phyloP scores from a whole-genome alignment of 2,888 invertebrate species.

The Sisyra nigra region DNA sequence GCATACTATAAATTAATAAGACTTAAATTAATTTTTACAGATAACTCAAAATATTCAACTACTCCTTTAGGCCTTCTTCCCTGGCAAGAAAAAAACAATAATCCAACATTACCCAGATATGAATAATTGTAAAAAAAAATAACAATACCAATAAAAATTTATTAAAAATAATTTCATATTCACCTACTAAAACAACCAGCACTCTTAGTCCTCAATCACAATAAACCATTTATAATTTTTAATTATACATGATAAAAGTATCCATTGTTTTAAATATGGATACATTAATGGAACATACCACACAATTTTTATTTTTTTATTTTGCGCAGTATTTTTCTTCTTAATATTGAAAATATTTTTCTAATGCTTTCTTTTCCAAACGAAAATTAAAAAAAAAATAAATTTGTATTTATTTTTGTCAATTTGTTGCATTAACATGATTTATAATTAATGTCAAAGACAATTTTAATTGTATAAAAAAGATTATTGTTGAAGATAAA shows the following conservation, averaged over 20 bases:
- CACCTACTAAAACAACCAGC: not conserved
- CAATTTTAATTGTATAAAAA: no score
- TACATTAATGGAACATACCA: not conserved
- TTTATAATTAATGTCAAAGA: no score
- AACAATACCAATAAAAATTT: not conserved
- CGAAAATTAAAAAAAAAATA: no score
- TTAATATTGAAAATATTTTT: no score
- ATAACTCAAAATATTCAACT: not conserved
- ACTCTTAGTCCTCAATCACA: not conserved
- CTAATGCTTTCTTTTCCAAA: no score
- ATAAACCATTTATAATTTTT: not conserved
- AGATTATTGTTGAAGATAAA: no score
- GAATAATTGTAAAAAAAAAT: not conserved
- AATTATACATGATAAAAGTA: not conserved
- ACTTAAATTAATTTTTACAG: not conserved
- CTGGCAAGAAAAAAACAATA: slow-evolving; percentile 2
- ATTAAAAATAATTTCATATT: not conserved
- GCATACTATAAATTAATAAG: not conserved
- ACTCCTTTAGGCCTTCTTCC: slow-evolving; percentile 5
- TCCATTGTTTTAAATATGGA: not conserved
- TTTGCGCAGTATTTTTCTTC: no score
- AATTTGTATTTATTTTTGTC: no score
- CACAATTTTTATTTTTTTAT: no score
- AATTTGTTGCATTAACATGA: no score
- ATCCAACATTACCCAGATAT: not conserved